Evolutionary conservation across 1,140 invertebrate genomes (phyloP).

Genomic region (Limonius californicus): DNA sequence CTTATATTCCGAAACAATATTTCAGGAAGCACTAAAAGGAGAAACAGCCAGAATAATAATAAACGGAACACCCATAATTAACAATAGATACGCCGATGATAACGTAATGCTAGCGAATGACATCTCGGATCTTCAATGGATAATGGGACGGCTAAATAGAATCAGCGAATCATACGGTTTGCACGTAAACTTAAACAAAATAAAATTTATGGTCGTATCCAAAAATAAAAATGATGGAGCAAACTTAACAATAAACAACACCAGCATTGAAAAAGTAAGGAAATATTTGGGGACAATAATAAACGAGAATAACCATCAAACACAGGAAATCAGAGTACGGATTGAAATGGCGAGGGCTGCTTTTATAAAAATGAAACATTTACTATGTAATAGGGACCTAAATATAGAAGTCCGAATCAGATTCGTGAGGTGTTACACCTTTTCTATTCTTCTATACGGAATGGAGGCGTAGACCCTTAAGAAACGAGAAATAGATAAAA

Average conservation of each 20-base stretch:
- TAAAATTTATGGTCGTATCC: too few relatives aligned
- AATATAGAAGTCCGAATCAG: not conserved
- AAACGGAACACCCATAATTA: slow-evolving; percentile 22
- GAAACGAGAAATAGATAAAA: slow-evolving; percentile 16
- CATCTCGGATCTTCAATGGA: slow-evolving; percentile 14
- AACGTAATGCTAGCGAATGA: slow-evolving; percentile 27
- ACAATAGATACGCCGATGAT: slow-evolving; percentile 30
- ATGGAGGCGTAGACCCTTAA: slow-evolving; percentile 28
- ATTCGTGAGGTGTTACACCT: slow-evolving; percentile 18
- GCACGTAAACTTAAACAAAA: too few relatives aligned
- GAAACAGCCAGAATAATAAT: slow-evolving; percentile 13
- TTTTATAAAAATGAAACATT: slow-evolving; percentile 4
- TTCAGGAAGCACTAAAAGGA: slow-evolving; percentile 18
- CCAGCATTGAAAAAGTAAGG: not conserved
- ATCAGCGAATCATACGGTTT: too few relatives aligned
- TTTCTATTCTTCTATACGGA: slow-evolving; percentile 20
- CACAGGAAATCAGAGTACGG: not conserved
- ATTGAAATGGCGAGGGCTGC: not conserved
- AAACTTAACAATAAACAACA: slow-evolving; percentile 20
- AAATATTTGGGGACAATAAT: slow-evolving; percentile 6
- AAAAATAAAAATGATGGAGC: slow-evolving; percentile 6
- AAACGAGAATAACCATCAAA: not conserved
- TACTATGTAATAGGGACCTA: not conserved
- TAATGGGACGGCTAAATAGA: too few relatives aligned
- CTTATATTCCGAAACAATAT: slow-evolving; percentile 30